Evolutionary conservation across 2,797 vertebrate genomes (phyloP).

Genomic region (Pagetopsis macropterus): DNA sequence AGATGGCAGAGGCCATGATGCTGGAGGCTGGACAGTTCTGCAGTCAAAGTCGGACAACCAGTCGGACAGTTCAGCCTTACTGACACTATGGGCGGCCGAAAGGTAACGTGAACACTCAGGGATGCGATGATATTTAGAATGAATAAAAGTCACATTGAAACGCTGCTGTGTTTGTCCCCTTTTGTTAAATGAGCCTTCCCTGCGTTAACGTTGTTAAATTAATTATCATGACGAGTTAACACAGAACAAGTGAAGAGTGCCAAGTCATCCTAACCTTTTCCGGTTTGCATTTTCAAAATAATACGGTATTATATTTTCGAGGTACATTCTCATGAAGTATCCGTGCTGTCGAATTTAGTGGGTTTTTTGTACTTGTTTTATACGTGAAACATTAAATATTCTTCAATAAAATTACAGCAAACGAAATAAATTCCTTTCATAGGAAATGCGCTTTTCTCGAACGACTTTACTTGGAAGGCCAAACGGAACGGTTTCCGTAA

Average conservation of each 20-base stretch:
- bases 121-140: not conserved
- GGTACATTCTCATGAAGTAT: not conserved
- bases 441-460: no score
- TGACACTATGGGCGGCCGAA: not conserved
- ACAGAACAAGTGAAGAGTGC: not conserved
- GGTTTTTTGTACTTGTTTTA: no score
- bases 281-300: slow-evolving; percentile 14
- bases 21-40: not conserved
- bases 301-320: not conserved
- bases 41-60: not conserved
- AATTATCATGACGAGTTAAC: slow-evolving; percentile 37
- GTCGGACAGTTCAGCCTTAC: not conserved
- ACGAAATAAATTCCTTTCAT: no score
- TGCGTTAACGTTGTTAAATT: not conserved
- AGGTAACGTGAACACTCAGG: rapidly evolving
- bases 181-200: rapidly evolving
- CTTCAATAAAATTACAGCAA: no score
- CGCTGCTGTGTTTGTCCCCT: rapidly evolving
- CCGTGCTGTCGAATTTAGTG: no score
- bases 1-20: slow-evolving; percentile 70
- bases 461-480: no score
- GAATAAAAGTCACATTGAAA: not conserved
- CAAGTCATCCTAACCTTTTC: not conserved
- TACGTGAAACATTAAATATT: no score
- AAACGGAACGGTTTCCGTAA: no score